These are phyloP conservation scores for Trachops cirrhosus DNA, from an alignment of 2,797 vertebrate species.

Conservation along the genomic window DNA sequence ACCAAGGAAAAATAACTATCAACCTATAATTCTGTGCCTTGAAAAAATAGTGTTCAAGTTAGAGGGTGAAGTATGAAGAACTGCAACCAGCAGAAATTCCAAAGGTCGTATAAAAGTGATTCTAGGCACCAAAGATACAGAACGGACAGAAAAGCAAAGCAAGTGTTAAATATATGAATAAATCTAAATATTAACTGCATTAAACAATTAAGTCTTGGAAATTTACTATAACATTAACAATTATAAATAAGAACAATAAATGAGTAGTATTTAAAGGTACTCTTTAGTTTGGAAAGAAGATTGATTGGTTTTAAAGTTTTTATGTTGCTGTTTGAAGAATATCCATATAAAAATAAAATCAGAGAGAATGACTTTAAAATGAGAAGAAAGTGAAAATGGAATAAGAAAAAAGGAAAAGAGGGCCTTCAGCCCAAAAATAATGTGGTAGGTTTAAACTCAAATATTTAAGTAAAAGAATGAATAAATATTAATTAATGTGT, in stretches of 20 bases:
- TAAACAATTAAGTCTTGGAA: background rate
- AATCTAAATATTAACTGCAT: background rate
- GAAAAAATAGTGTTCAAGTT: background rate
- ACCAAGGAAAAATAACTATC: background rate
- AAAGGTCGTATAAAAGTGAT: background rate
- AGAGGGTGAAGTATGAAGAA: background rate
- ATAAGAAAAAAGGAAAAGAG: background rate
- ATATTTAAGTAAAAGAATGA: background rate
- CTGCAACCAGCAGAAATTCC: background rate
- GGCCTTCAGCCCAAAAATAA: background rate
- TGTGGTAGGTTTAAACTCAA: background rate
- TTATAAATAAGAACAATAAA: background rate
- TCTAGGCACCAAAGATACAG: background rate
- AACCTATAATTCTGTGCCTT: background rate
- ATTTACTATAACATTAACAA: background rate
- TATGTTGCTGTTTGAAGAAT: background rate
- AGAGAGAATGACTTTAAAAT: background rate
- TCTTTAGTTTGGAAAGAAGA: background rate
- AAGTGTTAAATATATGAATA: background rate
- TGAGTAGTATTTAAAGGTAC: background rate
- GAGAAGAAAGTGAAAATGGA: background rate
- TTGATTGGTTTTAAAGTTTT: conserved; percentile 5
- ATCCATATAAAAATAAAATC: background rate
- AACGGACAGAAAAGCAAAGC: background rate
- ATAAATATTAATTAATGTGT: background rate